These are phyloP conservation scores for Gasteruption jaculator DNA, from an alignment of 2,888 invertebrate species.

Conservation along the genomic window DNA sequence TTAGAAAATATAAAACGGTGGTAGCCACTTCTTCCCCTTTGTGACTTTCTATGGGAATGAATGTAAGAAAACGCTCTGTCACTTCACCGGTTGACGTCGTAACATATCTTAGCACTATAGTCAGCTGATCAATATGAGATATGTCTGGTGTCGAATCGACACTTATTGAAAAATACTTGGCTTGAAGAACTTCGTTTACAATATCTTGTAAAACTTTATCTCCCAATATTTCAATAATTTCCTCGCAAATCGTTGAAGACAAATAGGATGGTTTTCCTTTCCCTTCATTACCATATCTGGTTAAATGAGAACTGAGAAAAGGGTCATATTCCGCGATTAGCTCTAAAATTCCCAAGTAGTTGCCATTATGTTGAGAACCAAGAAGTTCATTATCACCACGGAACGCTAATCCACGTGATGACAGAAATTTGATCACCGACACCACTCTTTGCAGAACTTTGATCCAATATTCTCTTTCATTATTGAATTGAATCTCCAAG, in stretches of 20 bases:
- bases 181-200: constrained; percentile 17
- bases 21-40: constrained; percentile 20
- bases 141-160: constrained; percentile 30
- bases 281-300: constrained; percentile 31
- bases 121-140: constrained; percentile 29
- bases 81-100: constrained; percentile 17
- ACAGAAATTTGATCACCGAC: constrained; percentile 27
- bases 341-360: constrained; percentile 34
- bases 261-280: constrained; percentile 30
- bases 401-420: constrained; percentile 30
- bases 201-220: constrained; percentile 26
- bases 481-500: constrained; percentile 18
- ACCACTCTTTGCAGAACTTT: constrained; percentile 31
- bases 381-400: constrained; percentile 31
- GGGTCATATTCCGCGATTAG: constrained; percentile 34
- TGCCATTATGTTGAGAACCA: constrained; percentile 32
- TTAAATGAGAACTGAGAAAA: constrained; percentile 31
- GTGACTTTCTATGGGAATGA: constrained; percentile 25
- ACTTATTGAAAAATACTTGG: constrained; percentile 28
- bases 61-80: constrained; percentile 23
- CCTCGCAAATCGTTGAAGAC: constrained; percentile 34
- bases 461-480: constrained; percentile 29
- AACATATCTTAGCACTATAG: constrained; percentile 28
- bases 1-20: constrained; percentile 19
- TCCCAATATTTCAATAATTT: constrained; percentile 34